phyloP scores from a whole-genome alignment of 2,888 invertebrate species.

The Caenorhabditis sulstoni region DNA sequence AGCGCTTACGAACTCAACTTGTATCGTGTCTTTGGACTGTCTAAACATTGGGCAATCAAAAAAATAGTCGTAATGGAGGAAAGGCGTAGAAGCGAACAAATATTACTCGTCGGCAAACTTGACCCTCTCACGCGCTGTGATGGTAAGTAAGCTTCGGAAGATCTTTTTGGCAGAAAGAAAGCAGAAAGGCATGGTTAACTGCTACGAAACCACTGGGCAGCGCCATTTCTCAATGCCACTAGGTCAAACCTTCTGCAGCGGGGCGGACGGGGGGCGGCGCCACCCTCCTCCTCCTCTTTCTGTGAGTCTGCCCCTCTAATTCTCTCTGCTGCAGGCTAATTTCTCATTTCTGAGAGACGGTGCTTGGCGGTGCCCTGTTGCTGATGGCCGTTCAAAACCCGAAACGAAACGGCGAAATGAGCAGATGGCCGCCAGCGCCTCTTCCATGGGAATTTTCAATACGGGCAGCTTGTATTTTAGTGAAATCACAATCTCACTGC shows the following conservation, averaged over 20 bases:
- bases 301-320: constrained; percentile 22
- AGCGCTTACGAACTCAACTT: too few species aligned
- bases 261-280: constrained; percentile 10
- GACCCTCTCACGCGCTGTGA: constrained; percentile 13
- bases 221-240: constrained; percentile 51
- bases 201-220: constrained; percentile 14
- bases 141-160: not conserved
- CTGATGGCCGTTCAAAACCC: constrained; percentile 41
- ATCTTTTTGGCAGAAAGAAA: constrained; percentile 1
- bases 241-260: constrained; percentile 27
- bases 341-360: constrained; percentile 52
- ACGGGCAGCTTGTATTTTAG: too few species aligned
- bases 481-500: too few species aligned
- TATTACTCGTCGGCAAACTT: constrained; percentile 41
- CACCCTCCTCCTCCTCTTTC: constrained; percentile 5
- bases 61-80: not conserved
- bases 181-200: constrained; percentile 47
- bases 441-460: constrained; percentile 38
- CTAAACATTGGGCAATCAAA: constrained; percentile 39
- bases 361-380: constrained; percentile 45
- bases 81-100: constrained; percentile 26
- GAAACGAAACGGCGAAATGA: constrained; percentile 9
- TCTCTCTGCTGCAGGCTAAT: constrained; percentile 28
- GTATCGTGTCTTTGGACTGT: not conserved
- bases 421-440: constrained; percentile 42